These are phyloP conservation scores for Sipha flava DNA, from an alignment of 1,140 invertebrate genomes.

Conservation along the genomic window DNA sequence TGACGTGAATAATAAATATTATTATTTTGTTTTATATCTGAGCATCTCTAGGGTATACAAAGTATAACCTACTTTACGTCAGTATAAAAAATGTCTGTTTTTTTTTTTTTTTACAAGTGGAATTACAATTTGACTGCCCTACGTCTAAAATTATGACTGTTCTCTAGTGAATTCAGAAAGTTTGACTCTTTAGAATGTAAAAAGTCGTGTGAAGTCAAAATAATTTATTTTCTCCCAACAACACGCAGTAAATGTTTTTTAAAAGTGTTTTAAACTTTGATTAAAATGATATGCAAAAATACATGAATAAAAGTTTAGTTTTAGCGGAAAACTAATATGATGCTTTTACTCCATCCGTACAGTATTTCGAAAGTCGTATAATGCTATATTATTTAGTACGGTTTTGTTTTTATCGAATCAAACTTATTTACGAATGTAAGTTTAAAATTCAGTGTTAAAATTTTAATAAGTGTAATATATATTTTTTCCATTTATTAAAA, in stretches of 20 bases:
- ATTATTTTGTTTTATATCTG: not conserved
- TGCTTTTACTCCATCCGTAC: not conserved
- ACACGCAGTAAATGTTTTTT: not conserved
- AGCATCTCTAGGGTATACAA: not conserved
- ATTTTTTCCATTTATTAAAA: no score
- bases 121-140: not conserved
- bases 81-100: not conserved
- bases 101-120: not conserved
- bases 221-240: not conserved
- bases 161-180: not conserved
- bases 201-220: not conserved
- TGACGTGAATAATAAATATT: no score
- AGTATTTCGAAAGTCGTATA: not conserved
- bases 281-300: not conserved
- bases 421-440: no score
- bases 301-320: not conserved
- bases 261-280: not conserved
- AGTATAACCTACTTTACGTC: not conserved
- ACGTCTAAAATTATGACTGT: not conserved
- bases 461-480: no score
- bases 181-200: not conserved
- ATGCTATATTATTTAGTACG: no score
- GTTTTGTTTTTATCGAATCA: no score
- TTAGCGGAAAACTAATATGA: not conserved
- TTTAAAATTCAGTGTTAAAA: no score